Percentiles rank a stretch among this genome's conserved stretches.
These are phyloP conservation scores for Drosophila repletoides DNA, from an alignment of 1,140 invertebrate species.

Conservation along the genomic window DNA sequence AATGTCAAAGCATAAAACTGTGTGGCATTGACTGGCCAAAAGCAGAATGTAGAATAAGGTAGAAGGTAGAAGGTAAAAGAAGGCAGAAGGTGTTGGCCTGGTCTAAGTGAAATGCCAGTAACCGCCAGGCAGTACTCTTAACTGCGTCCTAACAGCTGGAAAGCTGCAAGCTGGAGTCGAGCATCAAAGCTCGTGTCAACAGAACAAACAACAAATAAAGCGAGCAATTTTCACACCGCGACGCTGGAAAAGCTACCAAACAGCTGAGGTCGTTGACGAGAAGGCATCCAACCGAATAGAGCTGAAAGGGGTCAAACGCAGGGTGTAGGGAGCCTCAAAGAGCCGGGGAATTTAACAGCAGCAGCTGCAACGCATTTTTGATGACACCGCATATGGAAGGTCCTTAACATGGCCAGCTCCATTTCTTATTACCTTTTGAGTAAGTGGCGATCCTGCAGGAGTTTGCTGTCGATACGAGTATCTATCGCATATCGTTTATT, in stretches of 20 bases:
- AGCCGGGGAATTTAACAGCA: conserved; percentile 6
- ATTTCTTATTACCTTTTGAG: conserved; percentile 44
- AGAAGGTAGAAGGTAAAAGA: background rate
- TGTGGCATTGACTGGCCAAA: conserved; percentile 41
- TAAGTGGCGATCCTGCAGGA: conserved; percentile 26
- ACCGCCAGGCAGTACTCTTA: too few relatives aligned
- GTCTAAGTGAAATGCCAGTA: conserved; percentile 61
- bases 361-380: conserved; percentile 52
- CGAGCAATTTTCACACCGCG: conserved; percentile 64
- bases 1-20: conserved; percentile 77
- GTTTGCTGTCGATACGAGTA: background rate
- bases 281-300: background rate
- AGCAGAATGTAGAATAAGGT: conserved; percentile 17
- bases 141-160: too few relatives aligned
- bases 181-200: conserved; percentile 45
- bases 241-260: conserved; percentile 39
- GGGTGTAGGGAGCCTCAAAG: background rate
- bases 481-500: background rate
- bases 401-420: conserved; percentile 47
- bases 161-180: conserved; percentile 8
- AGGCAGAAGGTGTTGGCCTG: conserved; percentile 50
- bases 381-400: conserved; percentile 30
- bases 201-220: conserved; percentile 71
- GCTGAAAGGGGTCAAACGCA: background rate
- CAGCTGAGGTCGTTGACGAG: conserved; percentile 59